Percentiles rank a stretch among this genome's conserved stretches.
Evolutionary conservation across 2,888 invertebrate species (phyloP).

Genomic region (Anarsia innoxiella): DNA sequence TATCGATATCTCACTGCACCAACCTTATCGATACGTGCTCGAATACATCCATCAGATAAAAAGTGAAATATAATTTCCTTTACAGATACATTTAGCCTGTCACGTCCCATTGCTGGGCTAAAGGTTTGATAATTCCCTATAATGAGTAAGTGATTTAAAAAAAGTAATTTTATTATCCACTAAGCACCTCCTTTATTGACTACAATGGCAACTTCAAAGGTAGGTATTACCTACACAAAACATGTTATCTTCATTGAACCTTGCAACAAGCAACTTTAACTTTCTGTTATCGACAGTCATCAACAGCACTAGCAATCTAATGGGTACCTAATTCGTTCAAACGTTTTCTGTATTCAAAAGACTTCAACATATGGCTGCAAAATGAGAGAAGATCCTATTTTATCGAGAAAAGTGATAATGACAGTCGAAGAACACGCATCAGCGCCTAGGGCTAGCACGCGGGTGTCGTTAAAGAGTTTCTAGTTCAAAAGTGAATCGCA

Average conservation of each 20-base stretch:
- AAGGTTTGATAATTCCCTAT: slow-evolving; percentile 22
- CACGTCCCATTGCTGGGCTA: no score
- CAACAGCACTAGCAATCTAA: slow-evolving; percentile 5
- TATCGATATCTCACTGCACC: slow-evolving; percentile 53
- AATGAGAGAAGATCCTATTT: no score
- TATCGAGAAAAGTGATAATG: slow-evolving; percentile 9
- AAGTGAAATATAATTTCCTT: slow-evolving; percentile 47
- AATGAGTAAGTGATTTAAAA: slow-evolving; percentile 16
- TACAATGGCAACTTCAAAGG: no score
- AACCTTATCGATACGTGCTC: slow-evolving; percentile 49
- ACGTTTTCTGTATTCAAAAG: not conserved
- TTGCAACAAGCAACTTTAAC: no score
- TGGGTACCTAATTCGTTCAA: slow-evolving; percentile 4
- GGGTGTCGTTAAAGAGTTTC: slow-evolving; percentile 47
- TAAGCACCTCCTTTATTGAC: no score
- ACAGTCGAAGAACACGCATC: slow-evolving; percentile 12
- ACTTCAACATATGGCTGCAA: slow-evolving; percentile 1
- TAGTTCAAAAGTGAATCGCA: slow-evolving; percentile 55
- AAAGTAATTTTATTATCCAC: no score
- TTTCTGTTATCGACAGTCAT: no score
- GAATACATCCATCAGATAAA: slow-evolving; percentile 45
- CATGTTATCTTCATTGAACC: no score
- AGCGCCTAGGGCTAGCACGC: slow-evolving; percentile 31
- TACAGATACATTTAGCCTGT: no score
- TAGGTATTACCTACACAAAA: no score